Evolutionary conservation across 1,140 invertebrate species (phyloP).

Genomic region (Tigriopus japonicus): DNA sequence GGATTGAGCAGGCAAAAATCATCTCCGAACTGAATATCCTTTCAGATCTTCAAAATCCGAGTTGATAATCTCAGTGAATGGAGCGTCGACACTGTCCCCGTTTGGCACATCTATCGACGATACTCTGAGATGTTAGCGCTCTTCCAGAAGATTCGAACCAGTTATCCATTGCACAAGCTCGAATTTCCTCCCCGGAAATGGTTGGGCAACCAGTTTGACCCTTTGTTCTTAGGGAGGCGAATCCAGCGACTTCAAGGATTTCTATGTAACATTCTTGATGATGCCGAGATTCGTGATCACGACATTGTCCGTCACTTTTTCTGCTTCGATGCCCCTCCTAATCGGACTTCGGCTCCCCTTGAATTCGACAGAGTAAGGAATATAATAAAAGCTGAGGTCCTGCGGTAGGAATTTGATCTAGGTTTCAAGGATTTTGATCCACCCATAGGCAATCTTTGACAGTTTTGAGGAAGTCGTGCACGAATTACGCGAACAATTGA

Average conservation of each 20-base stretch:
- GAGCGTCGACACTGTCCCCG: not conserved
- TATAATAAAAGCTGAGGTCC: not conserved
- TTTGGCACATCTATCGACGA: not conserved
- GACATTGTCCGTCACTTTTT: not conserved
- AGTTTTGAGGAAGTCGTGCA: not conserved
- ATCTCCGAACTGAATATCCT: not conserved
- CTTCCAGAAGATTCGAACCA: not conserved
- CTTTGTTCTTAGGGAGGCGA: not conserved
- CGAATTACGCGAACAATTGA: constrained; percentile 2
- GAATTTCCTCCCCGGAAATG: not conserved
- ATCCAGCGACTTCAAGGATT: not conserved
- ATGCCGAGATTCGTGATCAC: not conserved
- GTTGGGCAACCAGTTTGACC: not conserved
- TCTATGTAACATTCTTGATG: not conserved
- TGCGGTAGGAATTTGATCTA: not conserved
- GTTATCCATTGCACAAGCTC: not conserved
- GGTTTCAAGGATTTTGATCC: not conserved
- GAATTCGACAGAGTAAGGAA: not conserved
- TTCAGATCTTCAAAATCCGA: not conserved
- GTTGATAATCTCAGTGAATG: not conserved
- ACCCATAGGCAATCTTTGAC: not conserved
- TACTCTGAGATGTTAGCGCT: not conserved
- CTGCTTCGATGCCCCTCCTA: not conserved
- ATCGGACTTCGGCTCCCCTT: not conserved
- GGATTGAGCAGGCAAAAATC: too few relatives aligned